A percentile compares a stretch with the other conserved stretches of the same genome.
phyloP scores from a whole-genome alignment of 1,140 invertebrate species.

The Drusus annulatus region DNA sequence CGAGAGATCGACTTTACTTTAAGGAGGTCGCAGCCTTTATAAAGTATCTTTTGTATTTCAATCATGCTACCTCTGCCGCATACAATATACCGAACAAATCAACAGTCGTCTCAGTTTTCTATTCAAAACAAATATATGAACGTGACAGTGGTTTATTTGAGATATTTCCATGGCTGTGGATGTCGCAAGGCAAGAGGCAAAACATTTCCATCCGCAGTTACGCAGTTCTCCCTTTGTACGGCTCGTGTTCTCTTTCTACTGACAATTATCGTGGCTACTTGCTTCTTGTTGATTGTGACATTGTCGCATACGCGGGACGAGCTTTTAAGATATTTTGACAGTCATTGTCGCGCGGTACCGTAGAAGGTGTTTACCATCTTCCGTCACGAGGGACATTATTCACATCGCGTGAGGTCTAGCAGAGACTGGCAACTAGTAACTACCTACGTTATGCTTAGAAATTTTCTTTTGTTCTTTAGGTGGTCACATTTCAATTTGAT shows the following conservation, averaged over 20 bases:
- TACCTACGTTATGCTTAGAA: neutral
- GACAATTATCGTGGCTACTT: slow-evolving; percentile 36
- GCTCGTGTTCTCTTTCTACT: slow-evolving; percentile 23
- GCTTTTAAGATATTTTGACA: slow-evolving; percentile 41
- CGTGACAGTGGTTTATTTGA: slow-evolving; percentile 28
- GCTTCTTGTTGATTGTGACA: slow-evolving; percentile 28
- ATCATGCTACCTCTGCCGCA: no score
- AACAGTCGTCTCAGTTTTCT: slow-evolving; percentile 7
- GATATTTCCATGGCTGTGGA: neutral
- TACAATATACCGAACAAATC: slow-evolving; percentile 5
- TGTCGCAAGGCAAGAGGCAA: slow-evolving; percentile 1
- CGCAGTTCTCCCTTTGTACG: slow-evolving; percentile 20
- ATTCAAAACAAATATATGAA: slow-evolving; percentile 22
- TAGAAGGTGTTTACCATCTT: slow-evolving; percentile 9
- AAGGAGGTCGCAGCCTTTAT: no score
- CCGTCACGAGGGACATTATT: neutral
- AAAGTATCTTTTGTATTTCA: no score
- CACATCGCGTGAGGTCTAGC: slow-evolving; percentile 32
- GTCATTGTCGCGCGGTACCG: slow-evolving; percentile 2
- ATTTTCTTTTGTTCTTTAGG: no score
- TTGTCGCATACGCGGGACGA: slow-evolving; percentile 27
- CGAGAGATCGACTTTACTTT: no score
- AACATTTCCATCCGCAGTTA: slow-evolving; percentile 18
- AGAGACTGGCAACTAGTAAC: neutral
- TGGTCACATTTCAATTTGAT: no score